phyloP scores from a whole-genome alignment of 2,888 invertebrate genomes.

The Cenopis cana region DNA sequence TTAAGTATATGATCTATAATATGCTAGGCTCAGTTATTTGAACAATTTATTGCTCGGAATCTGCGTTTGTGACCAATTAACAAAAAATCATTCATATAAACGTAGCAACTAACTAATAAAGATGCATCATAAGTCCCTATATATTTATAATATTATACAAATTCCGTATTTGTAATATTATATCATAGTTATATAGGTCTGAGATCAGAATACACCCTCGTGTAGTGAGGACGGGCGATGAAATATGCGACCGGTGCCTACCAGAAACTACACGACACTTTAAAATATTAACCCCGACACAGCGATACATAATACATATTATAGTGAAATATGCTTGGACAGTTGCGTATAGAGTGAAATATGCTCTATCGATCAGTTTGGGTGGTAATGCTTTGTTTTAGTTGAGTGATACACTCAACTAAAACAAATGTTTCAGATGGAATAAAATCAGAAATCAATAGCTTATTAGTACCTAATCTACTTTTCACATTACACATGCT shows the following conservation, averaged over 20 bases:
- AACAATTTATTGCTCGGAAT: neutral
- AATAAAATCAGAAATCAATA: neutral
- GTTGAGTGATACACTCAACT: neutral
- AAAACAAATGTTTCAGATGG: neutral
- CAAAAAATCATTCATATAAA: neutral
- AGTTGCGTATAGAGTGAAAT: slow-evolving; percentile 11
- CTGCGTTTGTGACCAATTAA: neutral
- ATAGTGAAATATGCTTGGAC: slow-evolving; percentile 25
- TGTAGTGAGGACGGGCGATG: slow-evolving; percentile 70
- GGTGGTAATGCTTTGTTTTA: slow-evolving; percentile 11
- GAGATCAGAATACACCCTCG: slow-evolving; percentile 69
- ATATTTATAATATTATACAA: too few relatives aligned
- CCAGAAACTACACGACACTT: slow-evolving; percentile 78
- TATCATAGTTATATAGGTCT: neutral
- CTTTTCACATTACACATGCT: too few relatives aligned
- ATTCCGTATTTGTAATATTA: neutral
- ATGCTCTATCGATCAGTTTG: slow-evolving; percentile 14
- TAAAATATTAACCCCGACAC: slow-evolving; percentile 73
- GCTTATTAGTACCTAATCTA: too few relatives aligned
- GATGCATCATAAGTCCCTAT: neutral
- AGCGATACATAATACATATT: slow-evolving; percentile 24
- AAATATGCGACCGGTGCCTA: slow-evolving; percentile 73
- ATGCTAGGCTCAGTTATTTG: neutral
- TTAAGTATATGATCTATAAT: too few relatives aligned
- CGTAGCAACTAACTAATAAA: neutral